A percentile compares a stretch with the other conserved stretches of the same genome.
Evolutionary conservation across 2,888 invertebrate species (phyloP).

Genomic region (Reticulitermes lucifugus): DNA sequence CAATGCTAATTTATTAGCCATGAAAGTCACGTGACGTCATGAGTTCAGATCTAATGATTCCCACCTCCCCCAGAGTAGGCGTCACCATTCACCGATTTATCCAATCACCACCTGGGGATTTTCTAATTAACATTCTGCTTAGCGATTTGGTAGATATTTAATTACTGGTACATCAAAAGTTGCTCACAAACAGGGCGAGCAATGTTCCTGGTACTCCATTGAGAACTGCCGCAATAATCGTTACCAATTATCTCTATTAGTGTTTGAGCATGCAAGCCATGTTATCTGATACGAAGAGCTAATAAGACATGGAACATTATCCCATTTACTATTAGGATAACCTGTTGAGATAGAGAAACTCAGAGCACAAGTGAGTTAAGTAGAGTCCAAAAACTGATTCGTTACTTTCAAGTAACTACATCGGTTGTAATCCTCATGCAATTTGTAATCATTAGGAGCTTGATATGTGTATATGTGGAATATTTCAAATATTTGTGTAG

Average conservation of each 20-base stretch:
- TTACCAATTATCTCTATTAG: not conserved
- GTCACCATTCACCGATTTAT: not conserved
- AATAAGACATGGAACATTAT: not conserved
- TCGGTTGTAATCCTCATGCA: too few species aligned
- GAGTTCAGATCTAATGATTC: not conserved
- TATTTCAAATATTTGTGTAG: too few species aligned
- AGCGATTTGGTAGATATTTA: not conserved
- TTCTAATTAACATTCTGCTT: not conserved
- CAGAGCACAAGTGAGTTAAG: too few species aligned
- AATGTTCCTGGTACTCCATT: not conserved
- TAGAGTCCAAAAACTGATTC: too few species aligned
- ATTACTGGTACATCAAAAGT: not conserved
- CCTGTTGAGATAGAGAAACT: not conserved
- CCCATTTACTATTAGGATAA: not conserved
- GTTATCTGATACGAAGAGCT: not conserved
- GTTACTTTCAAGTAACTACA: too few species aligned
- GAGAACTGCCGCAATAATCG: not conserved
- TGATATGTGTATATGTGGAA: too few species aligned
- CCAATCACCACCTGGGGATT: slow-evolving; percentile 11
- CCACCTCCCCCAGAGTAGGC: not conserved
- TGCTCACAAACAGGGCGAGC: not conserved
- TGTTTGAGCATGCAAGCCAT: not conserved
- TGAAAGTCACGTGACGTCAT: not conserved
- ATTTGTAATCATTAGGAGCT: too few species aligned
- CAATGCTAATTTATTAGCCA: not conserved